Evolutionary conservation across 2,113 vertebrate genomes (phyloP), one percentile per base, ranked within the genome.

Genomic region (Phycodurus eques): DNA sequence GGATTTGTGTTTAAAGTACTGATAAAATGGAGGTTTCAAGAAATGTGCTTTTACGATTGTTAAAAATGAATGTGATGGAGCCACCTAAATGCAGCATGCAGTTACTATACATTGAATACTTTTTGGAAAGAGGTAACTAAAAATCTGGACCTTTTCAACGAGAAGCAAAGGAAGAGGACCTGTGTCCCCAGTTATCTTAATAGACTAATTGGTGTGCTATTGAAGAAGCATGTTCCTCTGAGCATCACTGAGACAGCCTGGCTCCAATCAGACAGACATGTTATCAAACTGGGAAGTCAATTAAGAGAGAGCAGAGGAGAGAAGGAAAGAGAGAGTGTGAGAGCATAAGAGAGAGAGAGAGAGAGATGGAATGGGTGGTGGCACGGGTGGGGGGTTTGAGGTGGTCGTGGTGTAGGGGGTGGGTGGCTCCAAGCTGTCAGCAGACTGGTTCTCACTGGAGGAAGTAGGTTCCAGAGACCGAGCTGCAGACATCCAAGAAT

Each of bases 251-350:
- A 92, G 89, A 92, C 92, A 91, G 89, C 81, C 91, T 71, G 91
- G 88, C 91, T 92, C 90, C 88, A 81, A 91, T 92, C 90, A 89
- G 91, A 89, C 89, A 88, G 91, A 77, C 87, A 85, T 81, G 89
- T 91, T 93, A 92, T 93, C 91, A 92, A 91, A 92, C 87, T 88
- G 87, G 88, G 88, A 85, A 91, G 91, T 93, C 90, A 92, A 92
- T 92, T 92, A 92, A 88, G 77, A 87, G 82, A 83, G 85, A 86
- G 79, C 56, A 31, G 22, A 31, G 56, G 27, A 15, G 53, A 56
- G 53, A 35, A 13, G 33, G 59, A 61, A 12, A 8, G 31, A 8
- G 80, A 76, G 61, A 66, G 72, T 77, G 70, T 73, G 67, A 72
- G 79, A 66, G 60, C 68, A 33, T 74, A 57, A 73, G 68, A 72